Evolutionary conservation across 2,797 vertebrate species (phyloP).

Genomic region (Euthynnus affinis): DNA sequence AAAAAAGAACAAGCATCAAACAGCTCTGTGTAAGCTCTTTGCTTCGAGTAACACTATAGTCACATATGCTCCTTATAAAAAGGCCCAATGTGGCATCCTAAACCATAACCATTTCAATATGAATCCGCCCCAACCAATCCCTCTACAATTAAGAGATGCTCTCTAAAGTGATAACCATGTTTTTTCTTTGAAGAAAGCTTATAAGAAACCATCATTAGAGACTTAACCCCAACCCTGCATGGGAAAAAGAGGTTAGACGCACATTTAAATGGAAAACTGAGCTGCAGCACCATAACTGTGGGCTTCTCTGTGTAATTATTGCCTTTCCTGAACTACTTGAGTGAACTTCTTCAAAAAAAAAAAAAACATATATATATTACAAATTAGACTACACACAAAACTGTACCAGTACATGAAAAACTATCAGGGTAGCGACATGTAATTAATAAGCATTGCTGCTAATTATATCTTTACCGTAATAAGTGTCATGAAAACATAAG

Average conservation of each 20-base stretch:
- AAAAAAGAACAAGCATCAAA: not conserved
- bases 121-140: conserved; percentile 43
- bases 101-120: conserved; percentile 48
- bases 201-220: conserved; percentile 57
- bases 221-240: conserved; percentile 26
- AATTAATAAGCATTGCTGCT: not conserved
- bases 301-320: conserved; percentile 35
- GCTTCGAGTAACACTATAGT: not conserved
- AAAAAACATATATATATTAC: too few relatives aligned
- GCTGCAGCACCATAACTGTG: conserved; percentile 27
- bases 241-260: conserved; percentile 17
- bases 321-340: conserved; percentile 1
- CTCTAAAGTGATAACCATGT: conserved; percentile 29
- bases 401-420: not conserved
- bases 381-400: not conserved
- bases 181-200: conserved; percentile 38
- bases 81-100: conserved; percentile 33
- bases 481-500: not conserved
- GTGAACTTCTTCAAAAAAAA: too few relatives aligned
- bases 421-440: not conserved
- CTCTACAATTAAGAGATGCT: conserved; percentile 57
- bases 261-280: conserved; percentile 35
- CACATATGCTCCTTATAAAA: conserved; percentile 31
- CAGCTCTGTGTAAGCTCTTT: not conserved
- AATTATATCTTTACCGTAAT: not conserved